These are phyloP conservation scores for Synergus gifuensis DNA, from an alignment of 2,888 invertebrate species.

Conservation along the genomic window DNA sequence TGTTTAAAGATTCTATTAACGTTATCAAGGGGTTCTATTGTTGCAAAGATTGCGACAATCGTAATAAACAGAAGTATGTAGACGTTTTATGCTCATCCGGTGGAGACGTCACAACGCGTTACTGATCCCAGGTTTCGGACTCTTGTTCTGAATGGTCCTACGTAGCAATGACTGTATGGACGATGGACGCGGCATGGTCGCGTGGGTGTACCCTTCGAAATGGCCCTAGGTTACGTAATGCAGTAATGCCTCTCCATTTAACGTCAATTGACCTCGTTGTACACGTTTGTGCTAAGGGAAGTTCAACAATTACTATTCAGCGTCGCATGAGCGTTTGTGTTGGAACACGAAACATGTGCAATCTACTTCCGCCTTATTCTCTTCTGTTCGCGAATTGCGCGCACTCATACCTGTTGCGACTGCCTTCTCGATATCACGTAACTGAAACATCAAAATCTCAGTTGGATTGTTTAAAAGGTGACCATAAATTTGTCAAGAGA, in stretches of 20 bases:
- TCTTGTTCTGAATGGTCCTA: conserved; percentile 50
- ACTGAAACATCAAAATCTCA: background rate
- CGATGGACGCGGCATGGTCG: conserved; percentile 47
- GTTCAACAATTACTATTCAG: conserved; percentile 78
- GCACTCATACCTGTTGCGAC: background rate
- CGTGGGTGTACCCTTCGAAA: conserved; percentile 76
- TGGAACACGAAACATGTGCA: conserved; percentile 56
- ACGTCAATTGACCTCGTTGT: conserved; percentile 78
- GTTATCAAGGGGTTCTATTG: background rate
- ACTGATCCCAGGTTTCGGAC: conserved; percentile 49
- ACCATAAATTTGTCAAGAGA: background rate
- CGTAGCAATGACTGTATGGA: conserved; percentile 40
- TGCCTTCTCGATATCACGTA: background rate
- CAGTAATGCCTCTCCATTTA: conserved; percentile 75
- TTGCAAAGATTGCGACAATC: background rate
- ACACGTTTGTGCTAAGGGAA: conserved; percentile 76
- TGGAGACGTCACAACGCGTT: conserved; percentile 44
- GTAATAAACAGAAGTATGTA: conserved; percentile 3
- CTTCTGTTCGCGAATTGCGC: conserved; percentile 2
- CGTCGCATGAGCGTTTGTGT: conserved; percentile 58
- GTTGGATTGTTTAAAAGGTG: background rate
- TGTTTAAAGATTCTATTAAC: background rate
- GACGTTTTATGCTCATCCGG: conserved; percentile 46
- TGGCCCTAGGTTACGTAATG: conserved; percentile 77
- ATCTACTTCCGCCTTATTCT: conserved; percentile 52